Evolutionary conservation across 2,888 invertebrate genomes (phyloP).

Genomic region (Dynastes tityus): DNA sequence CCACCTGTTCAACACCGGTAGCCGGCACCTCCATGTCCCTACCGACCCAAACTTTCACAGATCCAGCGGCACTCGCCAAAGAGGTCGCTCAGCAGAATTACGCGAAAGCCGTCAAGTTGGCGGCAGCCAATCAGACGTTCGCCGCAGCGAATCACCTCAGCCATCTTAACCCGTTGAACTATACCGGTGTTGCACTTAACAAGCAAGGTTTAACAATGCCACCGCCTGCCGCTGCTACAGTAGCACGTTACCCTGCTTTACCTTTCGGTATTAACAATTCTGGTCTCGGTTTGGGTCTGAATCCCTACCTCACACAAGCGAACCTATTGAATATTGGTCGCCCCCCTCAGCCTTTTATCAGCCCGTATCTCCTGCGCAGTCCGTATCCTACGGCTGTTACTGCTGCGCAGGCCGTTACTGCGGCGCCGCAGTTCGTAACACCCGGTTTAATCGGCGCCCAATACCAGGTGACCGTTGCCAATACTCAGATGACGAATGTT

Average conservation of each 20-base stretch:
- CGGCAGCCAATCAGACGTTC: slow-evolving; percentile 68
- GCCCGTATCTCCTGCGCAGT: slow-evolving; percentile 70
- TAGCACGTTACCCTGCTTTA: slow-evolving; percentile 64
- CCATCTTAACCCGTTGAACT: slow-evolving; percentile 77
- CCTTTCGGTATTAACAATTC: slow-evolving; percentile 64
- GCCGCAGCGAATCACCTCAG: slow-evolving; percentile 64
- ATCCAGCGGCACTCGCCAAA: slow-evolving; percentile 82
- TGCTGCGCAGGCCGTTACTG: not conserved
- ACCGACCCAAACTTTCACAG: slow-evolving; percentile 67
- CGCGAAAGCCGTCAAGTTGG: slow-evolving; percentile 81
- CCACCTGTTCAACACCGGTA: slow-evolving; percentile 59
- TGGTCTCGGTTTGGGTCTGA: slow-evolving; percentile 62
- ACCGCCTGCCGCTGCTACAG: slow-evolving; percentile 65
- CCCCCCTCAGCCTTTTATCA: slow-evolving; percentile 67
- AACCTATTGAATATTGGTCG: slow-evolving; percentile 65
- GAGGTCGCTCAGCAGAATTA: slow-evolving; percentile 89
- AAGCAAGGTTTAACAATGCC: slow-evolving; percentile 73
- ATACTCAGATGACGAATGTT: slow-evolving; percentile 63
- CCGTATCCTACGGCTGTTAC: slow-evolving; percentile 66
- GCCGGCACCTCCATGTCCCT: slow-evolving; percentile 54
- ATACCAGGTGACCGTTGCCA: slow-evolving; percentile 70
- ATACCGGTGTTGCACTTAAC: slow-evolving; percentile 81
- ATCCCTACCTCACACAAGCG: slow-evolving; percentile 64
- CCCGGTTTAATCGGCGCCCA: slow-evolving; percentile 65
- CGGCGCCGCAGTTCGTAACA: slow-evolving; percentile 14